These are phyloP conservation scores for Cephalotes varians DNA, from an alignment of 2,888 invertebrate species.

Conservation along the genomic window DNA sequence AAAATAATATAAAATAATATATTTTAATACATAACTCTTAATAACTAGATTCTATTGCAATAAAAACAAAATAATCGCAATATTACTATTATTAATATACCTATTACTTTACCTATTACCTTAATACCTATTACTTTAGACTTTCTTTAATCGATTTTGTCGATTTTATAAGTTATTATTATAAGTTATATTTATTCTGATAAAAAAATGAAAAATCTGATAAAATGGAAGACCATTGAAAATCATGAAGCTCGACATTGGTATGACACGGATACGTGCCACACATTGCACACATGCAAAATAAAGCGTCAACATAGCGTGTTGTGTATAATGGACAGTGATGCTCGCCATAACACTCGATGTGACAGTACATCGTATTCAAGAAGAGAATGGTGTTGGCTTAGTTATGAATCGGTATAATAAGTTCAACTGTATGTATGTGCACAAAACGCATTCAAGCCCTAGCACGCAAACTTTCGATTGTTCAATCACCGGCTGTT, in stretches of 20 bases:
- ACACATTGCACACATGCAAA: background rate
- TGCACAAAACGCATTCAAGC: conserved; percentile 18
- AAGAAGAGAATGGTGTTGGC: conserved; percentile 9
- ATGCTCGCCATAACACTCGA: background rate
- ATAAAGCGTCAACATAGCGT: background rate
- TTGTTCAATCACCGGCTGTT: conserved; percentile 33
- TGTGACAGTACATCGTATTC: background rate
- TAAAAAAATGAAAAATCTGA: background rate
- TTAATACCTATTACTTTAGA: background rate
- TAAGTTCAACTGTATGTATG: background rate
- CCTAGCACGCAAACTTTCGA: conserved; percentile 38
- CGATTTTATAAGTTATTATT: background rate
- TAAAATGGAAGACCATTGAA: background rate
- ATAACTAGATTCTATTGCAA: background rate
- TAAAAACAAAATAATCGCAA: background rate
- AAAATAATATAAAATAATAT: background rate
- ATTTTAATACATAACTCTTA: background rate
- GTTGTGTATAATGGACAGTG: background rate
- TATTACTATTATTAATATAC: no score
- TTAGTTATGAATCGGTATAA: conserved; percentile 38
- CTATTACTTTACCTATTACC: no score
- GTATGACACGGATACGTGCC: background rate
- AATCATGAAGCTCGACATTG: background rate
- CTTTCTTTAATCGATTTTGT: background rate
- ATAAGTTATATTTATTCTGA: background rate